These are phyloP conservation scores for Barypeithes pellucidus DNA, from an alignment of 2,888 invertebrate species.

Conservation along the genomic window DNA sequence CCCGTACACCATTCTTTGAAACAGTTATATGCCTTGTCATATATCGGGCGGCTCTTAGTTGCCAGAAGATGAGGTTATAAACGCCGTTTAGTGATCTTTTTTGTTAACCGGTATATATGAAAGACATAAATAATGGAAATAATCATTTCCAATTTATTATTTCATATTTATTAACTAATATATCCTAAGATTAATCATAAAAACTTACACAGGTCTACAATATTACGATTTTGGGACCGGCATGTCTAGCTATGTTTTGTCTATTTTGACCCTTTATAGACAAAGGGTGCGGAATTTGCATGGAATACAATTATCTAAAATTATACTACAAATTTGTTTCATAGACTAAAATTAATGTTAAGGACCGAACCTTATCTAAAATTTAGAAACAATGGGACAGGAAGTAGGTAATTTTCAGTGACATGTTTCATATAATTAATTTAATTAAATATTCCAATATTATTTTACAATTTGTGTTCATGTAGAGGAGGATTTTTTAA, in stretches of 20 bases:
- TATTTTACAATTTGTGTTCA: too few species aligned
- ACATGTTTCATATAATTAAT: too few species aligned
- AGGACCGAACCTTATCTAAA: background rate
- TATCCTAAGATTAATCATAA: background rate
- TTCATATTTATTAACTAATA: constrained; percentile 1
- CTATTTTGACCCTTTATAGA: constrained; percentile 4
- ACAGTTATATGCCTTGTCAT: too few species aligned
- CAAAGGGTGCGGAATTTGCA: background rate
- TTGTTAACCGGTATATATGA: background rate
- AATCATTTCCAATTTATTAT: background rate
- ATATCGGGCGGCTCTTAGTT: too few species aligned
- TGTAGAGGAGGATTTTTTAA: too few species aligned
- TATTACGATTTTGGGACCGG: constrained; percentile 6
- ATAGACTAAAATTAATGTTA: constrained; percentile 6
- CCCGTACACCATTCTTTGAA: too few species aligned
- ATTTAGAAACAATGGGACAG: background rate
- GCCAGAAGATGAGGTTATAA: too few species aligned
- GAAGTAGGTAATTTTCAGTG: background rate
- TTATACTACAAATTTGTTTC: constrained; percentile 10
- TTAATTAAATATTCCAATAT: too few species aligned
- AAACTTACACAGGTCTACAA: background rate
- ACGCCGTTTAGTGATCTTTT: too few species aligned
- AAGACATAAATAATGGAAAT: background rate
- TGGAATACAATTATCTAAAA: constrained; percentile 1
- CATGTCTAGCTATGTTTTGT: constrained; percentile 13